phyloP scores from a whole-genome alignment of 2,888 invertebrate species.

The Aleiodes alternator region DNA sequence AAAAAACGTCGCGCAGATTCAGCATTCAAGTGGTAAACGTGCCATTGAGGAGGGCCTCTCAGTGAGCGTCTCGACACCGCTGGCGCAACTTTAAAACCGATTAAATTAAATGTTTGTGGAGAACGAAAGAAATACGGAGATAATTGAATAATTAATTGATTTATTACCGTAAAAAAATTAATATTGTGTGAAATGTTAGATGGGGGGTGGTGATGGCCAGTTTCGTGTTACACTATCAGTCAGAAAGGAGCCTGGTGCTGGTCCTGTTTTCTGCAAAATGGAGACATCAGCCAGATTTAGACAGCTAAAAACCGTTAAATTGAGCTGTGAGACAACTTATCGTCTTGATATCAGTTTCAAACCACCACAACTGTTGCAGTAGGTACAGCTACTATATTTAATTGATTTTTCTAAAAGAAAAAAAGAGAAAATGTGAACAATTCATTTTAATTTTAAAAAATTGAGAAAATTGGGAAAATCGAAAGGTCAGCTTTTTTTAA shows the following conservation, averaged over 20 bases:
- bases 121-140: background rate
- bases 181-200: conserved; percentile 54
- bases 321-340: conserved; percentile 77
- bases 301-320: conserved; percentile 78
- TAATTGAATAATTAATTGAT: background rate
- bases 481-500: too few relatives aligned
- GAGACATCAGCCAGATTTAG: conserved; percentile 78
- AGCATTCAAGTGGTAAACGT: conserved; percentile 7
- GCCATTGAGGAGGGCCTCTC: conserved; percentile 51
- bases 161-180: conserved; percentile 1
- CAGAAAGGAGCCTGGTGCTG: conserved; percentile 76
- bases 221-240: conserved; percentile 77
- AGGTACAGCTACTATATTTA: conserved; percentile 68
- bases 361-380: conserved; percentile 78
- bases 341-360: conserved; percentile 77
- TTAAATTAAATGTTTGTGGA: background rate
- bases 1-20: conserved; percentile 14
- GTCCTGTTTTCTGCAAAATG: conserved; percentile 78
- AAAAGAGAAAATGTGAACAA: background rate
- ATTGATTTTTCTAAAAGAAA: background rate
- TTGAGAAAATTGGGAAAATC: too few relatives aligned
- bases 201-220: conserved; percentile 69
- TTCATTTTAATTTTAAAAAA: too few relatives aligned
- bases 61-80: conserved; percentile 70
- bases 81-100: conserved; percentile 57